phyloP scores from a whole-genome alignment of 2,888 invertebrate species.

The Dasysyrphus tricinctus region DNA sequence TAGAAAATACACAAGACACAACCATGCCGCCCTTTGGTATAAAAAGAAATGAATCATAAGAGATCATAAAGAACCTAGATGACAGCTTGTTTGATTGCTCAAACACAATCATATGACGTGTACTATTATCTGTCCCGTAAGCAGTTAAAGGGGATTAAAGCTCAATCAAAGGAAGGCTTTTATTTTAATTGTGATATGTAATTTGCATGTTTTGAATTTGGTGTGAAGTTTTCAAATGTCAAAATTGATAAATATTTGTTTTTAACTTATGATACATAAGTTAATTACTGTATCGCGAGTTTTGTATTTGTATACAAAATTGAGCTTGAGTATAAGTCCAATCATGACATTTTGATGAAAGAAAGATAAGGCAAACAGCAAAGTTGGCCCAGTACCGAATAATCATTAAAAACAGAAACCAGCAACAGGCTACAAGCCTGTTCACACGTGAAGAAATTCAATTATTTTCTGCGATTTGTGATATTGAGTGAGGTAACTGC shows the following conservation, averaged over 20 bases:
- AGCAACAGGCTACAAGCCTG: too few species aligned
- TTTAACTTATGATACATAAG: background rate
- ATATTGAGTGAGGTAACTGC: too few species aligned
- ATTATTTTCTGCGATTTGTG: too few species aligned
- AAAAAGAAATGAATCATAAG: slow-evolving; percentile 58
- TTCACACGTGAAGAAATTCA: too few species aligned
- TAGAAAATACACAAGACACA: slow-evolving; percentile 39
- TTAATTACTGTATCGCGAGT: too few species aligned
- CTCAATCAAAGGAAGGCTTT: slow-evolving; percentile 11
- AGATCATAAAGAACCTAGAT: slow-evolving; percentile 32
- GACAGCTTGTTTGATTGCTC: slow-evolving; percentile 39
- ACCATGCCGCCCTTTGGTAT: slow-evolving; percentile 46
- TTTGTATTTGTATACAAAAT: too few species aligned
- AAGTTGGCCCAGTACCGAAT: too few species aligned
- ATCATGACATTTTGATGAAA: too few species aligned
- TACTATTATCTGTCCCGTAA: background rate
- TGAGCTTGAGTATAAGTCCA: too few species aligned
- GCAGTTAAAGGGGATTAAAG: slow-evolving; percentile 10
- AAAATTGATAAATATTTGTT: background rate
- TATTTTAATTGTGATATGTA: background rate
- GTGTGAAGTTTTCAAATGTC: background rate
- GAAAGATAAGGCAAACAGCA: too few species aligned
- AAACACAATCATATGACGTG: slow-evolving; percentile 21
- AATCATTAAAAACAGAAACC: too few species aligned
- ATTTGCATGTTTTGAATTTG: background rate